Conservation (phyloP, 2,113 vertebrate genomes). For the Planiliza haematocheilus region DNA sequence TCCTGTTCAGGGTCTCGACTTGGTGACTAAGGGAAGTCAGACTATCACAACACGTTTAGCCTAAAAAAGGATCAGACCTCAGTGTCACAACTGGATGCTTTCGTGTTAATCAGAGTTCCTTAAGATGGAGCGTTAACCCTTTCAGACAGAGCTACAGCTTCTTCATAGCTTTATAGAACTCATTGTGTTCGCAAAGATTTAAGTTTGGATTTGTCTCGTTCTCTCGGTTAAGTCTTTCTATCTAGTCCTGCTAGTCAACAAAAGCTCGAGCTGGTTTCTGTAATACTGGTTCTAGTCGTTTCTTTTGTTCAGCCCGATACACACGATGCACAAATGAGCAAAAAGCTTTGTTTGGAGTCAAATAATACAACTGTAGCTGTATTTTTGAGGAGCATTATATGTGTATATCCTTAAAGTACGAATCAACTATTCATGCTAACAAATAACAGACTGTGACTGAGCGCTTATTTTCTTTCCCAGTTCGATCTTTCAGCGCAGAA, state of each 20-base stretch:
- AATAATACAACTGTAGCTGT: too few species aligned
- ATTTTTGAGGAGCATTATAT: too few species aligned
- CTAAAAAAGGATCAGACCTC: not conserved
- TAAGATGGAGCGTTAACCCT: not conserved
- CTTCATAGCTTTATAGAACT: not conserved
- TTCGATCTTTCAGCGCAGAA: not conserved
- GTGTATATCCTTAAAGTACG: too few species aligned
- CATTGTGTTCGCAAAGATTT: conserved; percentile 3
- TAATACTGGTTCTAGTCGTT: not conserved
- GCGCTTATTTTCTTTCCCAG: not conserved
- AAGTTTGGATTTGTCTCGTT: not conserved
- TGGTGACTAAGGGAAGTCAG: not conserved
- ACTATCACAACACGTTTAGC: not conserved
- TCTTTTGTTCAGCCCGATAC: not conserved
- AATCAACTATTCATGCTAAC: too few species aligned
- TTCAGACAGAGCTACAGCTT: not conserved
- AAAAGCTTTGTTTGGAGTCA: not conserved
- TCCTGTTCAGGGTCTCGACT: conserved; percentile 21
- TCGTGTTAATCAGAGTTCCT: conserved; percentile 2
- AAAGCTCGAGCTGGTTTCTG: not conserved
- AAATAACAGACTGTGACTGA: not conserved
- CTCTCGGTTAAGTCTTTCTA: not conserved
- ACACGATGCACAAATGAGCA: not conserved
- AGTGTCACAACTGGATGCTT: conserved; percentile 4
- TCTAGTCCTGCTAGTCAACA: not conserved